phyloP scores from a whole-genome alignment of 2,888 invertebrate species.

The Cistogaster globosa region DNA sequence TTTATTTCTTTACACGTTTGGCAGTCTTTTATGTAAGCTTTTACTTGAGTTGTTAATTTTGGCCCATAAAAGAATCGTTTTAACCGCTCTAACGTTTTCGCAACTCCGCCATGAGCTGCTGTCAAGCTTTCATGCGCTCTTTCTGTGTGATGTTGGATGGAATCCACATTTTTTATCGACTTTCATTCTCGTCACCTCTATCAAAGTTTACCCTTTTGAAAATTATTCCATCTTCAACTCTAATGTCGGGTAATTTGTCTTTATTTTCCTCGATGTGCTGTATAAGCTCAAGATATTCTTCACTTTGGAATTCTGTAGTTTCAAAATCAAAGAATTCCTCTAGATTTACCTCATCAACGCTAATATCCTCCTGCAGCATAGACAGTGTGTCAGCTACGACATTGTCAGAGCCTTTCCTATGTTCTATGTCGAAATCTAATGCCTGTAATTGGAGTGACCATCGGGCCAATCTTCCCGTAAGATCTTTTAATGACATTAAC shows the following conservation, averaged over 20 bases:
- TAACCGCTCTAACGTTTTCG: constrained; percentile 24
- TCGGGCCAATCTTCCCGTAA: constrained; percentile 69
- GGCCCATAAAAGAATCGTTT: not conserved
- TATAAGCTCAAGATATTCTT: not conserved
- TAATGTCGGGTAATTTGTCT: constrained; percentile 51
- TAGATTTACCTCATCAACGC: not conserved
- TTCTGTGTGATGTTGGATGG: constrained; percentile 11
- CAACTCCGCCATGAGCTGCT: constrained; percentile 27
- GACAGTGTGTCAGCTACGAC: constrained; percentile 37
- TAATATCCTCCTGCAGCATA: not conserved
- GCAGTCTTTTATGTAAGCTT: not conserved
- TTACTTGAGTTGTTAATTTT: not conserved
- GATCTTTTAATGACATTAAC: constrained; percentile 70
- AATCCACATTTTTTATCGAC: constrained; percentile 28
- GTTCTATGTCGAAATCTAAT: constrained; percentile 28
- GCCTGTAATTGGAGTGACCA: constrained; percentile 25
- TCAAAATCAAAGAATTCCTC: constrained; percentile 25
- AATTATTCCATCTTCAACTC: constrained; percentile 9
- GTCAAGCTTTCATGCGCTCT: constrained; percentile 19
- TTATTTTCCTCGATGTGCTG: not conserved
- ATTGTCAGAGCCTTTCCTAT: constrained; percentile 36
- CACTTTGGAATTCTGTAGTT: constrained; percentile 63
- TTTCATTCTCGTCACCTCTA: not conserved
- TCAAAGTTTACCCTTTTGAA: constrained; percentile 20
- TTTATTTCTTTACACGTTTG: constrained; percentile 8